Evolutionary conservation across 2,797 vertebrate genomes (phyloP).

Genomic region (Myotis myotis): DNA sequence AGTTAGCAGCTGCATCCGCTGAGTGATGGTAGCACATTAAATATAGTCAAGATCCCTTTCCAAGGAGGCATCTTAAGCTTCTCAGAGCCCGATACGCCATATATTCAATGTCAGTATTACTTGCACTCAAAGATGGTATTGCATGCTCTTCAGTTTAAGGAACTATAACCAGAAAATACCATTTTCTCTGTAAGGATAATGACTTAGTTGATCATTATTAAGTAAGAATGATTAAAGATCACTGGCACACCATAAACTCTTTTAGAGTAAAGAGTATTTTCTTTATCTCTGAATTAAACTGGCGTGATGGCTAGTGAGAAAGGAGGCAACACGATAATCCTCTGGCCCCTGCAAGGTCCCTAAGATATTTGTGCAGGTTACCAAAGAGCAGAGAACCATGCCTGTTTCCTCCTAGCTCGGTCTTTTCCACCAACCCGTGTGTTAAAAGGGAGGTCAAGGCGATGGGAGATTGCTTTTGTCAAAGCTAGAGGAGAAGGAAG

Average conservation of each 20-base stretch:
- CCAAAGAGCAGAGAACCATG: neutral
- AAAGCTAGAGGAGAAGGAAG: neutral
- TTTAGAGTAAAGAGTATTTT: neutral
- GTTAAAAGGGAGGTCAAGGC: neutral
- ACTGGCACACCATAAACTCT: neutral
- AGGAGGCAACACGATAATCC: neutral
- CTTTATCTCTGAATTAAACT: neutral
- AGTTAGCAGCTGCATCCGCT: constrained; percentile 10
- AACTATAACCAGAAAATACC: neutral
- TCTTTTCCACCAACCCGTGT: neutral
- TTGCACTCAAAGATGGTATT: neutral
- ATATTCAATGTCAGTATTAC: neutral
- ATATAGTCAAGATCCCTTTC: neutral
- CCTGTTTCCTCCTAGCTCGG: neutral
- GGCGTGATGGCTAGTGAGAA: neutral
- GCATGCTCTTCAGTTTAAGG: neutral
- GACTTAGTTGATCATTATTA: neutral
- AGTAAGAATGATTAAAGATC: neutral
- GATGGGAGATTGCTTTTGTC: neutral
- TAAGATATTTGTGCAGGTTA: neutral
- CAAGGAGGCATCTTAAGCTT: neutral
- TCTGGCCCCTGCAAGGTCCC: neutral
- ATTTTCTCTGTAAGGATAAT: neutral
- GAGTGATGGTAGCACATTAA: neutral
- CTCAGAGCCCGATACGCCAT: neutral